phyloP scores from a whole-genome alignment of 2,113 vertebrate genomes.

The Oreocharis arfaki region DNA sequence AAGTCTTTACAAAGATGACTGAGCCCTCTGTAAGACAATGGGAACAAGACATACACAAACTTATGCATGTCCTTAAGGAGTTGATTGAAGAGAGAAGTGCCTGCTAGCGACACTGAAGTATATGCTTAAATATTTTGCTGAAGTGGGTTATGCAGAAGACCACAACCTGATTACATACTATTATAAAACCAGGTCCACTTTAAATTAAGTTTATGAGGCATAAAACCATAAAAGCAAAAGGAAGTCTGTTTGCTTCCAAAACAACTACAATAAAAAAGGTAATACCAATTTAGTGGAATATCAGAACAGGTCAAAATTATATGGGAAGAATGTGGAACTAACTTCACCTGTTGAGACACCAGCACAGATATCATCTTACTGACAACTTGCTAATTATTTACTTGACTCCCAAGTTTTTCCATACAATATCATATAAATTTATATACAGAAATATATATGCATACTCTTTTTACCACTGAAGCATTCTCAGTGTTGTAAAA shows the following conservation, averaged over 20 bases:
- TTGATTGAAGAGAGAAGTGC: background rate
- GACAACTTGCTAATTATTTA: background rate
- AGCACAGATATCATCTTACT: background rate
- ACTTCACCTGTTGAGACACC: background rate
- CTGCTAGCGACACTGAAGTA: background rate
- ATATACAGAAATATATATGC: background rate
- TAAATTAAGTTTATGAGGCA: background rate
- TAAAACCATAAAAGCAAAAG: conserved; percentile 17
- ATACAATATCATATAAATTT: background rate
- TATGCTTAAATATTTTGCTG: background rate
- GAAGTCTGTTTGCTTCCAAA: conserved; percentile 13
- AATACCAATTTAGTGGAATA: background rate
- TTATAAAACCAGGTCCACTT: background rate
- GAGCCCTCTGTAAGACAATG: background rate
- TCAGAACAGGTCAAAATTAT: conserved; percentile 13
- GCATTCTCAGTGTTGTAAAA: background rate
- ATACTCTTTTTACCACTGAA: background rate
- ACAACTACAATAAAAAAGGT: background rate
- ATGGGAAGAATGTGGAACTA: conserved; percentile 9
- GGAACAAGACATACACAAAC: background rate
- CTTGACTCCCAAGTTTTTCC: background rate
- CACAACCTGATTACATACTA: background rate
- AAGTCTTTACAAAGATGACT: background rate
- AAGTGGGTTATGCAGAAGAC: background rate
- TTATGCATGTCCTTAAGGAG: background rate